A percentile compares a stretch with the other conserved stretches of the same genome.
Evolutionary conservation across 2,888 invertebrate genomes (phyloP).

Genomic region (Eurytoma adleriae): DNA sequence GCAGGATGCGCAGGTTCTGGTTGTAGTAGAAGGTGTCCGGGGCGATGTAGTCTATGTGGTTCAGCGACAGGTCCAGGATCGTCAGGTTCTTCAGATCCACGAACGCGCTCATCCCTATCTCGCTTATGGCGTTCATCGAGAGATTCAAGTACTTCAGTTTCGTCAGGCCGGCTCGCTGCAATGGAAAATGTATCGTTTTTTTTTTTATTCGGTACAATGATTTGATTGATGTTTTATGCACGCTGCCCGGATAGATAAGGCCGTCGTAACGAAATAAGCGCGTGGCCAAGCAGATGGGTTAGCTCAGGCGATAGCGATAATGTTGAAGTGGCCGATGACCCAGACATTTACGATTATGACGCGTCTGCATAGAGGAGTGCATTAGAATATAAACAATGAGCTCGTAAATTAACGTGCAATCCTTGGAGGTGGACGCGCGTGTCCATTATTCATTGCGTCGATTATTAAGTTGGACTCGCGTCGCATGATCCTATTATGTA

Average conservation of each 20-base stretch:
- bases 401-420: background rate
- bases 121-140: constrained; percentile 75
- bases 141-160: constrained; percentile 74
- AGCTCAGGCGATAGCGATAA: too few species aligned
- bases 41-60: constrained; percentile 74
- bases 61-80: constrained; percentile 76
- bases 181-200: constrained; percentile 28
- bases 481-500: too few species aligned
- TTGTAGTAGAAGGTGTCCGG: constrained; percentile 73
- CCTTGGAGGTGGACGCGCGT: background rate
- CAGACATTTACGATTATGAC: background rate
- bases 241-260: too few species aligned
- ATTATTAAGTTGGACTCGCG: too few species aligned
- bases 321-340: background rate
- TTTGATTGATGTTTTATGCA: too few species aligned
- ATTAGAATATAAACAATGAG: constrained; percentile 12
- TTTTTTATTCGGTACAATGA: background rate
- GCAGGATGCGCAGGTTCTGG: constrained; percentile 68
- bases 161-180: constrained; percentile 69
- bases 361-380: background rate
- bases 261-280: too few species aligned
- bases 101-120: constrained; percentile 75
- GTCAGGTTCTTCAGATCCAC: constrained; percentile 75
- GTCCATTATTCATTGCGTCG: background rate
- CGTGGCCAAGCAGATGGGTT: too few species aligned